Evolutionary conservation across 2,888 invertebrate genomes (phyloP), one percentile per base, ranked within the genome.

Genomic region (Perithous albicinctus): DNA sequence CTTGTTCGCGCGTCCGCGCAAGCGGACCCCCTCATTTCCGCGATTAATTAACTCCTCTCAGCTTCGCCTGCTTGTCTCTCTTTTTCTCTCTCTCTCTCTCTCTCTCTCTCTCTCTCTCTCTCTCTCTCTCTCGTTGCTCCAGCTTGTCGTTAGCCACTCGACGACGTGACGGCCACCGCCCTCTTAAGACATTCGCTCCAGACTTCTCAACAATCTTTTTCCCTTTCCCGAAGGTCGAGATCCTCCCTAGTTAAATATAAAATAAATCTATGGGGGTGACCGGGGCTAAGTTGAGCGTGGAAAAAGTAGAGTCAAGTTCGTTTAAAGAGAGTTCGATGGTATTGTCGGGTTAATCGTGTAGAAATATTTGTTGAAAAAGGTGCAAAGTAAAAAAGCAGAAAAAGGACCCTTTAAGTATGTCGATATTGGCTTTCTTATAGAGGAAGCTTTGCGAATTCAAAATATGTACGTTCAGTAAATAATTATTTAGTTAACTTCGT

Each of bases 1-100:
- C 54, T 66, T 46, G 67, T 76, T 76, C 23, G 75, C 56, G 56
- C 41, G 41, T 54, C 41, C 54, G 15, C n/a, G 15, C 43, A 43
- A 18, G 18, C 54, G 48, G 18, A 8, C 15, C 46, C 66, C 48
- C 54, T 76, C 48, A 56, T 80, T 80, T 76, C 41, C 82, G 77
- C 74, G 80, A 88, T 87, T 85, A 87, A 88, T 88, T 86, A 84
- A 88, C 86, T 84, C 82, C 48, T 66, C 41, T 10, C 4, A 18
- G 32, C 41, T 35, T n/a, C n/a, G 70, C 18, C 41, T 12, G 18
- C 8, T 23, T 20, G 6, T 41, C 41, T 23, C 41, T 23, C 67
- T 51, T 35, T 29, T 20, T 67, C 48, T 67, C 32, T 67, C 67
- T 51, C 1, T 12, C 43, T 64, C 35, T 64, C 41, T 35, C 29